Percentiles rank a stretch among this genome's conserved stretches.
These are phyloP conservation scores for Vireo altiloquus DNA, from an alignment of 2,113 vertebrate genomes.

Conservation along the genomic window DNA sequence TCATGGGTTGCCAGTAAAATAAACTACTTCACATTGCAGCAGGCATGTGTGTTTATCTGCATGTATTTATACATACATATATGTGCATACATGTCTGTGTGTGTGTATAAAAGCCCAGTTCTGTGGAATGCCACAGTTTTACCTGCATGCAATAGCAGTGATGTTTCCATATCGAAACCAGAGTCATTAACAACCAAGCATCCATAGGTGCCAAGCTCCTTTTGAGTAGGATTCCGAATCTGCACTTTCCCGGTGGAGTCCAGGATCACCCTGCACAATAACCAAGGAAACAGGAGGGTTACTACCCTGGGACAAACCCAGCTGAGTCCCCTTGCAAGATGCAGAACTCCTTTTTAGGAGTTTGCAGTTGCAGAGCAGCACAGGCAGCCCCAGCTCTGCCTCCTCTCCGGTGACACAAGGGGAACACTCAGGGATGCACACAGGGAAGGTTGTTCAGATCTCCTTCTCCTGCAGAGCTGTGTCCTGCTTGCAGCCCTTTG, in stretches of 20 bases:
- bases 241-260: constrained; percentile 70
- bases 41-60: background rate
- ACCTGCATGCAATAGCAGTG: constrained; percentile 80
- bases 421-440: background rate
- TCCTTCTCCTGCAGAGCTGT: background rate
- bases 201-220: constrained; percentile 79
- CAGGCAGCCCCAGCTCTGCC: background rate
- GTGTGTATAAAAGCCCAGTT: background rate
- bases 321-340: background rate
- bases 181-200: constrained; percentile 75
- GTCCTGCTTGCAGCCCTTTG: background rate
- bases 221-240: constrained; percentile 72
- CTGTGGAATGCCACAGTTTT: background rate
- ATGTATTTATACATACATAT: background rate
- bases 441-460: background rate
- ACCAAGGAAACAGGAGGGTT: background rate
- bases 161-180: constrained; percentile 78
- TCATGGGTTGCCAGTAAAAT: background rate
- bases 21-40: background rate
- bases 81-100: accelerated
- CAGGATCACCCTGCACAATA: constrained; percentile 71
- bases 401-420: background rate
- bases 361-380: background rate
- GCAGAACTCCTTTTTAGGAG: background rate
- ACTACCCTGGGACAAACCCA: background rate